Percentiles rank a stretch among this genome's conserved stretches.
Evolutionary conservation across 2,797 vertebrate genomes (phyloP).

Genomic region (Vespertilio murinus): DNA sequence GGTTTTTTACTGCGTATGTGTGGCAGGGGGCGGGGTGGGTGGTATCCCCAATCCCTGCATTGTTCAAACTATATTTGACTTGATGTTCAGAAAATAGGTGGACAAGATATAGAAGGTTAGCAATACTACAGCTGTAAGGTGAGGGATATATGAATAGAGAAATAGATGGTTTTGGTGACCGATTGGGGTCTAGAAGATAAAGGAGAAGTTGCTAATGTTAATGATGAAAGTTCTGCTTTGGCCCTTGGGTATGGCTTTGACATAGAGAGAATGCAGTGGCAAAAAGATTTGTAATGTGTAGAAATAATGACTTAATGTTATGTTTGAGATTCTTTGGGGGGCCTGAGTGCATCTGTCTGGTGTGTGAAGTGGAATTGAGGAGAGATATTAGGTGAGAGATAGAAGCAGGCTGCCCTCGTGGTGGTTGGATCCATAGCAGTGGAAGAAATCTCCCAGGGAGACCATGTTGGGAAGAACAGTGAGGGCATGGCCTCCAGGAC

Average conservation of each 20-base stretch:
- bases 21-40: background rate
- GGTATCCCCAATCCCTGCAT: background rate
- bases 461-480: background rate
- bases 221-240: background rate
- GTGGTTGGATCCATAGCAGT: background rate
- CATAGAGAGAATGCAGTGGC: background rate
- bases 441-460: background rate
- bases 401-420: background rate
- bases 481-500: background rate
- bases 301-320: background rate
- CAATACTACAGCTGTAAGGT: background rate
- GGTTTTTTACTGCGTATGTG: background rate
- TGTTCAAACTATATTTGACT: background rate
- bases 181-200: background rate
- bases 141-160: background rate
- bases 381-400: background rate
- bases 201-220: background rate
- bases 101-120: background rate
- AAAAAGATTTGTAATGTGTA: background rate
- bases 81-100: background rate
- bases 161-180: background rate
- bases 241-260: background rate
- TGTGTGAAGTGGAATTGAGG: background rate
- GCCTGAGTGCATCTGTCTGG: background rate
- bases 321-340: background rate